These are phyloP conservation scores for Tiaroga cobitis DNA, from an alignment of 2,797 vertebrate genomes.

Conservation along the genomic window DNA sequence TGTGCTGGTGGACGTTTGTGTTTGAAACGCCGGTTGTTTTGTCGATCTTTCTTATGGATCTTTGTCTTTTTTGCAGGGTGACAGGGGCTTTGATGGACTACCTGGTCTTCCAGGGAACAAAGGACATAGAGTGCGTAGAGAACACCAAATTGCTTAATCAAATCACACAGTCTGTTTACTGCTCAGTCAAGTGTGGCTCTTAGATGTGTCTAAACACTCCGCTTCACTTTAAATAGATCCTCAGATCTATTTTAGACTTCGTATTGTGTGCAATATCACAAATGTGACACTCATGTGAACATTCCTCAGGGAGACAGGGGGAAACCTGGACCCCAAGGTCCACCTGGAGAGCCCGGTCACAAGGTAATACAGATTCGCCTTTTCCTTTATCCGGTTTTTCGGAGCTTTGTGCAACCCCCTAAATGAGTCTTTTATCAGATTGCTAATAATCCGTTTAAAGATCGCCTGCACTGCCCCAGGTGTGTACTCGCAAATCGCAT, in stretches of 20 bases:
- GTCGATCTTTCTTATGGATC: conserved; percentile 65
- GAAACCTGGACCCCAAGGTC: conserved; percentile 79
- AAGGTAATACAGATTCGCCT: conserved; percentile 63
- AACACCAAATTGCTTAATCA: conserved; percentile 53
- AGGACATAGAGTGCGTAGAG: conserved; percentile 86
- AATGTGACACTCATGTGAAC: conserved; percentile 12
- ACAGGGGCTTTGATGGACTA: conserved; percentile 91
- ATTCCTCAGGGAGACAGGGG: conserved; percentile 85
- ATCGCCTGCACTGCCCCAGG: conserved; percentile 46
- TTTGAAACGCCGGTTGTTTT: neutral
- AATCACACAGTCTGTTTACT: conserved; percentile 45
- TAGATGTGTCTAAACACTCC: conserved; percentile 25
- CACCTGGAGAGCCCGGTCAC: conserved; percentile 81
- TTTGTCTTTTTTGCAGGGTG: conserved; percentile 80
- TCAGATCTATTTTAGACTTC: conserved; percentile 8
- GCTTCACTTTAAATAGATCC: conserved; percentile 21
- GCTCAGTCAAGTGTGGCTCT: conserved; percentile 22
- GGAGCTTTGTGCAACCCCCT: neutral
- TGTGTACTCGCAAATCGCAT: conserved; percentile 47
- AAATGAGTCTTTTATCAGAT: conserved; percentile 48
- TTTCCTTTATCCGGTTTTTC: neutral
- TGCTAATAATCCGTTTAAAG: conserved; percentile 53
- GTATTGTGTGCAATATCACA: neutral
- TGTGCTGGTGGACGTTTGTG: conserved; percentile 1
- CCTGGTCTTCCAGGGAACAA: conserved; percentile 90